phyloP scores from a whole-genome alignment of 2,888 invertebrate genomes.

The Conus canariensis region DNA sequence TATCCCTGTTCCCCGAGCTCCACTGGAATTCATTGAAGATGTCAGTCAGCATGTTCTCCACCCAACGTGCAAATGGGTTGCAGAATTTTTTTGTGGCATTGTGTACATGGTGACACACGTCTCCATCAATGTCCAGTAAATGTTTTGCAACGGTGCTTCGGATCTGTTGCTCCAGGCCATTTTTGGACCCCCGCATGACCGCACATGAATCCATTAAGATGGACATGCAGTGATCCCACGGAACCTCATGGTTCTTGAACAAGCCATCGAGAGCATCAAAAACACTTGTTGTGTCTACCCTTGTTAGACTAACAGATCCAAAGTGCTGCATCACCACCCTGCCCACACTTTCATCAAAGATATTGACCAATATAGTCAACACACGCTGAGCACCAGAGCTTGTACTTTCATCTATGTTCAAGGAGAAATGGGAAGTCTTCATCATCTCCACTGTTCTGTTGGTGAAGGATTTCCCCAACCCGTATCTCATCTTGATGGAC shows the following conservation, averaged over 20 bases:
- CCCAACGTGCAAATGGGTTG: conserved; percentile 49
- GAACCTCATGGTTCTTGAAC: conserved; percentile 50
- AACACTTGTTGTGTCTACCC: conserved; percentile 45
- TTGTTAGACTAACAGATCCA: conserved; percentile 43
- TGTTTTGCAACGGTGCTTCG: conserved; percentile 53
- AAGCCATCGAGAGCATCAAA: conserved; percentile 44
- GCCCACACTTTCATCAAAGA: conserved; percentile 38
- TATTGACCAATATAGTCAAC: conserved; percentile 49
- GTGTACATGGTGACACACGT: conserved; percentile 60
- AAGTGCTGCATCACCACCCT: conserved; percentile 51
- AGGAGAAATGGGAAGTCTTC: too few species aligned
- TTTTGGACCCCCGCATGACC: conserved; percentile 58
- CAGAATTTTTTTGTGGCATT: conserved; percentile 60
- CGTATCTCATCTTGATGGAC: too few species aligned
- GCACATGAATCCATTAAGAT: conserved; percentile 59
- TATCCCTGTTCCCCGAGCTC: conserved; percentile 52
- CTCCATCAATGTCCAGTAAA: conserved; percentile 61
- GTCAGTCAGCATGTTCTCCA: conserved; percentile 55
- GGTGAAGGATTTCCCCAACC: too few species aligned
- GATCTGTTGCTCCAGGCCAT: conserved; percentile 55
- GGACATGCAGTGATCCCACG: conserved; percentile 56
- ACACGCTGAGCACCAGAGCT: conserved; percentile 47
- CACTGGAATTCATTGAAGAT: conserved; percentile 59
- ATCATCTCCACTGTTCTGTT: too few species aligned
- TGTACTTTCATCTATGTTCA: conserved; percentile 45